A percentile compares a stretch with the other conserved stretches of the same genome.
phyloP scores from a whole-genome alignment of 2,888 invertebrate genomes.

The Galerucella calmariensis region DNA sequence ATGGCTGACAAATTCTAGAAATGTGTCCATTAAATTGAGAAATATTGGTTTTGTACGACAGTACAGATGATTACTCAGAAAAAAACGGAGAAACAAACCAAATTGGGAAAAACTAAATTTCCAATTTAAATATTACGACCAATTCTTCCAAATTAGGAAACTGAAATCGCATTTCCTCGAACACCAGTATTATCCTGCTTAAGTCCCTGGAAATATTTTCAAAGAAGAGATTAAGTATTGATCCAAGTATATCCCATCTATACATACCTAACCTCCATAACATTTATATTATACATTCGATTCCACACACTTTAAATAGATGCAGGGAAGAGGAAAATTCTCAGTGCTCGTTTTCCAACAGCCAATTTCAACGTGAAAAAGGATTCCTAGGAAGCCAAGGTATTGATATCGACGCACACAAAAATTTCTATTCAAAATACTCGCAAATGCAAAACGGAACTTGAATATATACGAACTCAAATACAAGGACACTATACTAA shows the following conservation, averaged over 20 bases:
- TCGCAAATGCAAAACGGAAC: conserved; percentile 4
- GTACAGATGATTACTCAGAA: too few relatives aligned
- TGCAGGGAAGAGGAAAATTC: conserved; percentile 33
- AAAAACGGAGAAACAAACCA: too few relatives aligned
- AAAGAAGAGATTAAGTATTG: conserved; percentile 33
- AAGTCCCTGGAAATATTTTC: background rate
- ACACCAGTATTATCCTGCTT: too few relatives aligned
- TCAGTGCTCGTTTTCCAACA: conserved; percentile 30
- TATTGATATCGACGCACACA: conserved; percentile 25
- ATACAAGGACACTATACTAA: background rate
- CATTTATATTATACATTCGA: conserved; percentile 34
- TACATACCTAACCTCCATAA: conserved; percentile 29
- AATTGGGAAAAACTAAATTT: too few relatives aligned
- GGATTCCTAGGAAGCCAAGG: conserved; percentile 24
- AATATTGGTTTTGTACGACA: too few relatives aligned
- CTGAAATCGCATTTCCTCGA: too few relatives aligned
- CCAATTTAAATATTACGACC: too few relatives aligned
- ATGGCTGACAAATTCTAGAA: too few relatives aligned
- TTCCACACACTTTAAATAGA: conserved; percentile 34
- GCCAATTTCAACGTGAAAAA: conserved; percentile 33
- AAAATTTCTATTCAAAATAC: conserved; percentile 23
- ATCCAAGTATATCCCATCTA: conserved; percentile 11
- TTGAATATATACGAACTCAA: conserved; percentile 5
- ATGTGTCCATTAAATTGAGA: too few relatives aligned
- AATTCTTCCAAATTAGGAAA: too few relatives aligned